Evolutionary conservation across 2,113 vertebrate genomes (phyloP), one percentile per base, ranked within the genome.

Genomic region (Rhabdornis inornatus): DNA sequence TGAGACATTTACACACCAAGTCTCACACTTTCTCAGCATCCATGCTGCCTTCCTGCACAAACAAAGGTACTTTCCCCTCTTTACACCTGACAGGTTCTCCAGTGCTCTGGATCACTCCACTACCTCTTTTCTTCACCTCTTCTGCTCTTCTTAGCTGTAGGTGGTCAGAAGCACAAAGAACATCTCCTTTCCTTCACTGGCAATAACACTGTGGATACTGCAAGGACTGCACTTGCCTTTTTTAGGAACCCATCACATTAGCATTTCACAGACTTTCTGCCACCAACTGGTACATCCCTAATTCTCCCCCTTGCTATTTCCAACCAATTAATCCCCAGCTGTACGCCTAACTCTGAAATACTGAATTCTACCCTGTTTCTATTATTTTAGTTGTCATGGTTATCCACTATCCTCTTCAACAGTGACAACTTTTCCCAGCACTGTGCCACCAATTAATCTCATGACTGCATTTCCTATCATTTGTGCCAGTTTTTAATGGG

Each of bases 231-330:
- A 66, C 56, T 59, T 71, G 53, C 6, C 33, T 69, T 64, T 72
- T 69, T 49, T 19, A 83, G n/a, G 68, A 92, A 90, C 3, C 11
- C 31, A 74, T 83, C 47, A 47, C 72, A 68, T 92, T 44, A 94
- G 44, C 87, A 89, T 85, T 96, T 89, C 87, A 92, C 70, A 96
- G 81, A 60, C 78, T 71, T 94, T 87, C 77, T 71, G 70, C 40
- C 90, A 82, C 53, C 27, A 78, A n/a, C 33, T 37, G 60, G 64
- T 75, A 75, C 3, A 9, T 56, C 52, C 52, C 44, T 60, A 92
- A 55, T 39, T 30, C 30, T 59, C 30, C 64, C 52, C 52, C 83
- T 89, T 75, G 59, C 64, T 87, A 30, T 66, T 92, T 84, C 92
- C 33, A 91, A 64, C 27, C 77, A 84, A 64, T 68, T 75, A 91